A percentile compares a stretch with the other conserved stretches of the same genome.
Conservation (phyloP, 2,797 vertebrate species). For the Morus bassanus region DNA sequence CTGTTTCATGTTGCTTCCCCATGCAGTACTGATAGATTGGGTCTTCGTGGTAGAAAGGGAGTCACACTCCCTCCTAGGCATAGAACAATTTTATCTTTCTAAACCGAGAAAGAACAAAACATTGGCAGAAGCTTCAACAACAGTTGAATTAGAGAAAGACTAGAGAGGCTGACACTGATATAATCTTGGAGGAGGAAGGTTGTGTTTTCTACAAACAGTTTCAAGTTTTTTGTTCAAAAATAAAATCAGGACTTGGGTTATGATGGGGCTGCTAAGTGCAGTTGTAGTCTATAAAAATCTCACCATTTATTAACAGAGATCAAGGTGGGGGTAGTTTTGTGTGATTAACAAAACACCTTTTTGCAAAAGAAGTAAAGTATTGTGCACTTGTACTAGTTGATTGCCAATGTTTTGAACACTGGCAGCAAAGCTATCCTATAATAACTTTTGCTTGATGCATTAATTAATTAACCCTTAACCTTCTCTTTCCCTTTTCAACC, state of each 20-base stretch:
- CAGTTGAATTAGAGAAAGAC: conserved; percentile 18
- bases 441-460: conserved; percentile 90
- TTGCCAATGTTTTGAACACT: conserved; percentile 80
- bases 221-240: background rate
- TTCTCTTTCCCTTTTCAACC: conserved; percentile 87
- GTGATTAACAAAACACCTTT: background rate
- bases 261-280: conserved; percentile 23
- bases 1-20: conserved; percentile 13
- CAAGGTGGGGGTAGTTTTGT: background rate
- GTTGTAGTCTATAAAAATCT: conserved; percentile 13
- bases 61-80: conserved; percentile 46
- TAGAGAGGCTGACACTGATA: background rate
- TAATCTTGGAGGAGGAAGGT: background rate
- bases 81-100: conserved; percentile 71
- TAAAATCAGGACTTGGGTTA: background rate
- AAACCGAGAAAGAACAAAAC: conserved; percentile 79
- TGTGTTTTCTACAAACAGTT: background rate
- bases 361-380: background rate
- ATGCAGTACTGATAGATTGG: conserved; percentile 44
- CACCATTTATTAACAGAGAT: conserved; percentile 1
- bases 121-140: conserved; percentile 75
- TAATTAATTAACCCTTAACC: conserved; percentile 91
- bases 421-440: conserved; percentile 78
- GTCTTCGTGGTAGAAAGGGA: conserved; percentile 32
- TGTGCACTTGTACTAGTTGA: conserved; percentile 5